Conservation (phyloP, 2,113 vertebrate species). For the Nycticebus coucang region DNA sequence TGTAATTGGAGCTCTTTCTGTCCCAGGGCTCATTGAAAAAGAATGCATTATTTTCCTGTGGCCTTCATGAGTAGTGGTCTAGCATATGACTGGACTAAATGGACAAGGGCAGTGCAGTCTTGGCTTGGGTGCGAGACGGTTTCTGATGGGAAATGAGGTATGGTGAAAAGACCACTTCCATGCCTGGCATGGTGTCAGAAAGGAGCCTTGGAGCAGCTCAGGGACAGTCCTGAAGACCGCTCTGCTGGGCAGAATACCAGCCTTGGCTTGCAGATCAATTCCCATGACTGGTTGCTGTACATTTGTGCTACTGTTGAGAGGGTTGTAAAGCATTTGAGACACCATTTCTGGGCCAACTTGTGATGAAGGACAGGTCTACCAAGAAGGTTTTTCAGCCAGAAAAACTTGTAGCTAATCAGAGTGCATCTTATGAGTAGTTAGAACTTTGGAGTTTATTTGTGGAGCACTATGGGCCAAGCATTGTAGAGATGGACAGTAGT, state of each 20-base stretch:
- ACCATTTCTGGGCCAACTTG: neutral
- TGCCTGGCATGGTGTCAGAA: neutral
- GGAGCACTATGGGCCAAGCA: neutral
- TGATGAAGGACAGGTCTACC: too few species aligned
- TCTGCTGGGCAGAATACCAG: neutral
- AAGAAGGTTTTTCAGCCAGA: neutral
- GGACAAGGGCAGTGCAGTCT: neutral
- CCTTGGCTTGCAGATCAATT: neutral
- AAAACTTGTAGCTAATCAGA: neutral
- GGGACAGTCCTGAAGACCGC: neutral
- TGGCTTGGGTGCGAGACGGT: neutral
- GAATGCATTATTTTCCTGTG: neutral
- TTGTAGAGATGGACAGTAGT: neutral
- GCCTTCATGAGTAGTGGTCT: neutral
- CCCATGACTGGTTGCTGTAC: neutral
- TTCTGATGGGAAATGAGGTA: neutral
- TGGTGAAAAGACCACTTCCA: neutral
- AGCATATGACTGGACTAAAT: neutral
- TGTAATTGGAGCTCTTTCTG: neutral
- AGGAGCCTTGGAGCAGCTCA: neutral
- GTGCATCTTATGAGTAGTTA: accelerated
- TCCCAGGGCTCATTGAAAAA: neutral
- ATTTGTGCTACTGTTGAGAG: accelerated
- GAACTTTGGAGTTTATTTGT: neutral
- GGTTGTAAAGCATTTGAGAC: neutral